Evolutionary conservation across 2,113 vertebrate species (phyloP).

Genomic region (Poeciliopsis occidentalis): DNA sequence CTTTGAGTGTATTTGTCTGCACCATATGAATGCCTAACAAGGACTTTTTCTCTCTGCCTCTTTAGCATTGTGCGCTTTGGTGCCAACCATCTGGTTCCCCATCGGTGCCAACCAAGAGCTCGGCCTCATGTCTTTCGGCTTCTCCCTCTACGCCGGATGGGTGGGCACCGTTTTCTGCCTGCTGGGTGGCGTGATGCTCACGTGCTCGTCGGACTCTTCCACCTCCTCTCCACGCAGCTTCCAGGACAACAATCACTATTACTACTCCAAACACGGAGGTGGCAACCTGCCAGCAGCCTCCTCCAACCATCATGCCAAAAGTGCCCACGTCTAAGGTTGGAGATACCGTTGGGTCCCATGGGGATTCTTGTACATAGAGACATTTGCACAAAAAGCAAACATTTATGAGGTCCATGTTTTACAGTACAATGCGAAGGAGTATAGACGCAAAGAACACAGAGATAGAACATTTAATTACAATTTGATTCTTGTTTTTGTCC

Average conservation of each 20-base stretch:
- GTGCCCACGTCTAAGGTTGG: conserved; percentile 88
- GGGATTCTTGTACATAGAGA: conserved; percentile 41
- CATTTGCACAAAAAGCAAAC: conserved; percentile 16
- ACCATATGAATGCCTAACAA: background rate
- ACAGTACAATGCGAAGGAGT: conserved; percentile 5
- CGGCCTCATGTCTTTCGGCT: conserved; percentile 93
- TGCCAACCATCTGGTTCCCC: conserved; percentile 95
- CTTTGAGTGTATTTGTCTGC: background rate
- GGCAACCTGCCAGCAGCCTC: conserved; percentile 44
- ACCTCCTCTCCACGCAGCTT: conserved; percentile 80
- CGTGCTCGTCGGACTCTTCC: conserved; percentile 84
- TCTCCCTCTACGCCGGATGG: conserved; percentile 95
- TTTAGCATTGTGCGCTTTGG: conserved; percentile 86
- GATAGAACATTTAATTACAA: conserved; percentile 3
- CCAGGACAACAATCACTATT: conserved; percentile 92
- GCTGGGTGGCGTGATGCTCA: conserved; percentile 86
- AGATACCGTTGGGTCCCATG: background rate
- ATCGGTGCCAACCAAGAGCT: conserved; percentile 88
- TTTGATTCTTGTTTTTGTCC: conserved; percentile 27
- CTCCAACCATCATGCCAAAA: conserved; percentile 93
- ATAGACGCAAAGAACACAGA: conserved; percentile 1
- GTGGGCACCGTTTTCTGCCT: conserved; percentile 88
- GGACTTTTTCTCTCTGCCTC: conserved; percentile 14
- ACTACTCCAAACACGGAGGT: conserved; percentile 88
- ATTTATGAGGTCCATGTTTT: background rate